Conservation (phyloP, 2,113 vertebrate genomes). For the Nycticorax nycticorax region DNA sequence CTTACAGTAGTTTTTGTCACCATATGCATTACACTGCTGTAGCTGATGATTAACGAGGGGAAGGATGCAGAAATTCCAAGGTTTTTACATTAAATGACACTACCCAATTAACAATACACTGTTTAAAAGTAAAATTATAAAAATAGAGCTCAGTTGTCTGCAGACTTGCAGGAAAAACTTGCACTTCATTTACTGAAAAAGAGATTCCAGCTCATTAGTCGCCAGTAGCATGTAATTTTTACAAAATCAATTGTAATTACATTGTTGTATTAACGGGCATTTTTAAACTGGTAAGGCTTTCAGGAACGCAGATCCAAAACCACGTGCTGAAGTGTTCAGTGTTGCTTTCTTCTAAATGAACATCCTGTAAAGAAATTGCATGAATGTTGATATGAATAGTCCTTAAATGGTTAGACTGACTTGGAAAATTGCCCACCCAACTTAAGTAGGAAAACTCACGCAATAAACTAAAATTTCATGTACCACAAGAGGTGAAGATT, state of each 20-base stretch:
- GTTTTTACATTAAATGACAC: neutral
- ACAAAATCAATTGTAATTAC: conserved; percentile 62
- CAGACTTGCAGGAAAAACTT: neutral
- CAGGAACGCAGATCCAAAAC: conserved; percentile 37
- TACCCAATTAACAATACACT: neutral
- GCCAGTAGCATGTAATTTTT: conserved; percentile 27
- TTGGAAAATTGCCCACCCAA: neutral
- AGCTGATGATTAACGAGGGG: neutral
- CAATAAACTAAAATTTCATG: neutral
- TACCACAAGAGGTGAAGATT: neutral
- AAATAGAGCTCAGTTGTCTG: neutral
- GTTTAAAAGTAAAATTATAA: neutral
- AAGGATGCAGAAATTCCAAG: neutral
- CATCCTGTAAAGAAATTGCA: conserved; percentile 80
- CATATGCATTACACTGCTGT: neutral
- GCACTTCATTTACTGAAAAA: conserved; percentile 69
- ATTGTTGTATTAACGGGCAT: conserved; percentile 37
- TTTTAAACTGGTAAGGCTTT: conserved; percentile 72
- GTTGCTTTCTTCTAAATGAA: conserved; percentile 90
- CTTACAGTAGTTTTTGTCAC: neutral
- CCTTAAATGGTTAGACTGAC: neutral
- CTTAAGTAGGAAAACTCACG: neutral
- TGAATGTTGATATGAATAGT: neutral
- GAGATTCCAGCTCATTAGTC: conserved; percentile 53
- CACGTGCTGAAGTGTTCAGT: conserved; percentile 69